Base-by-base conservation (phyloP, 2,113 vertebrate genomes). In the Pipa parva region DNA sequence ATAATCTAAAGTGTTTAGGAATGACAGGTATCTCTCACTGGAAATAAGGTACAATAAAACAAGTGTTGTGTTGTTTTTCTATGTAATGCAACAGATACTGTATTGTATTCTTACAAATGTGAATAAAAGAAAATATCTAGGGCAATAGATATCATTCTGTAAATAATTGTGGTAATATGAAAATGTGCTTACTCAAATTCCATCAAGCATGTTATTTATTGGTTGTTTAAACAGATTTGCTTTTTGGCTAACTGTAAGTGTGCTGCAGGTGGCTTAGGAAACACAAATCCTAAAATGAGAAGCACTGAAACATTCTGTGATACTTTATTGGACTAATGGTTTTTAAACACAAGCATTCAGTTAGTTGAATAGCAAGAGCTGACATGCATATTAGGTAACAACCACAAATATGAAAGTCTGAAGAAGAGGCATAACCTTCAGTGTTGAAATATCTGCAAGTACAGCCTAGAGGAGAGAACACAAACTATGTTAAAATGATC, bases 391-490 rank as follows among this genome's bases (percentile, higher is more conserved):
- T 95, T 87, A 99, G 77, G 91, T 87, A 72, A 90, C 78, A 50
- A 90, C 93, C 65, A 93, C 94, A 72, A 97, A 99, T 20, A 99
- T 83, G 79, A 98, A 97, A 85, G 97, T 95, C 72, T 99, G 97
- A 82, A 99, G 92, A 82, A 99, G 94, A 55, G 97, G 97, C 88
- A 98, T 94, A 74, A 99, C 97, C 89, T 97, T 97, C 75, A 98
- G 84, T 39, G 97, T 99, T 13, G 96, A 99, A 76, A 99, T 93
- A 76, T 99, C 97, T 65, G 97, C 97, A 73, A 99, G 95, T 76
- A 99, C 95, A 59, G 97, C 97, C 97, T 99, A 88, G 46, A 80
- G 84, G 15, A 72, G 75, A 75, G 73, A 77, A 1, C 17, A 71
- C 63, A 81, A 72, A 17, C 20, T 26, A 28, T 58, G 57, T 24